phyloP scores from a whole-genome alignment of 2,888 invertebrate species.

The Megastigmus dorsalis region DNA sequence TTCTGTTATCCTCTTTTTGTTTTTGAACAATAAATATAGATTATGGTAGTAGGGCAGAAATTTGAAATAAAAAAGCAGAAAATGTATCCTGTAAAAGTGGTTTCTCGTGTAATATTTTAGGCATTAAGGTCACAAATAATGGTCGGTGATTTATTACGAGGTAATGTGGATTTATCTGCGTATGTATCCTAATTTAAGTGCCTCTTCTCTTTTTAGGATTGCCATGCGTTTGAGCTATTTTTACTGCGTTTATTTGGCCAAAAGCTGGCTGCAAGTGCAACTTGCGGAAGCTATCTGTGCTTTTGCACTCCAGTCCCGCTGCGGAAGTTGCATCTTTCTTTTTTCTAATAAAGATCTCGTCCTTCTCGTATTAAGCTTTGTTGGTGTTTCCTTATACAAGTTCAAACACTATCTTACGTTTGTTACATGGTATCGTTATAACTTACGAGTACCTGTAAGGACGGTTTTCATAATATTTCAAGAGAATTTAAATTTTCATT shows the following conservation, averaged over 20 bases:
- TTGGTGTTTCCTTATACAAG: too few relatives aligned
- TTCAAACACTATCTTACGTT: too few relatives aligned
- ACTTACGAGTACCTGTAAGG: too few relatives aligned
- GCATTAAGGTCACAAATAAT: conserved; percentile 15
- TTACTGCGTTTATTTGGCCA: conserved; percentile 29
- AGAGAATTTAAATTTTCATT: not conserved
- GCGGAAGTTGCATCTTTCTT: not conserved
- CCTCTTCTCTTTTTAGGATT: conserved; percentile 11
- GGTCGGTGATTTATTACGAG: conserved; percentile 1
- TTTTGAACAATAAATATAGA: too few relatives aligned
- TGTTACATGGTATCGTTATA: too few relatives aligned
- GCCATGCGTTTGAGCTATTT: conserved; percentile 22
- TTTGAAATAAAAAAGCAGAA: too few relatives aligned
- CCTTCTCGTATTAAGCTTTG: too few relatives aligned
- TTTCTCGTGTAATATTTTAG: too few relatives aligned
- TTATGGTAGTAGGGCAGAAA: too few relatives aligned
- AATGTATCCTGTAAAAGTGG: too few relatives aligned
- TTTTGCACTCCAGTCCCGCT: not conserved
- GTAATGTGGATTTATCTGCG: conserved; percentile 14
- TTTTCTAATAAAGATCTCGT: not conserved
- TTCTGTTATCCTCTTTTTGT: too few relatives aligned
- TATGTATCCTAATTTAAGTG: conserved; percentile 3
- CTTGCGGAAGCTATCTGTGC: not conserved
- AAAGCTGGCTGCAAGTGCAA: conserved; percentile 9
- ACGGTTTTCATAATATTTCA: not conserved